Percentiles rank a stretch among this genome's conserved stretches.
These are phyloP conservation scores for Amaurobius ferox DNA, from an alignment of 2,888 invertebrate species.

Conservation along the genomic window DNA sequence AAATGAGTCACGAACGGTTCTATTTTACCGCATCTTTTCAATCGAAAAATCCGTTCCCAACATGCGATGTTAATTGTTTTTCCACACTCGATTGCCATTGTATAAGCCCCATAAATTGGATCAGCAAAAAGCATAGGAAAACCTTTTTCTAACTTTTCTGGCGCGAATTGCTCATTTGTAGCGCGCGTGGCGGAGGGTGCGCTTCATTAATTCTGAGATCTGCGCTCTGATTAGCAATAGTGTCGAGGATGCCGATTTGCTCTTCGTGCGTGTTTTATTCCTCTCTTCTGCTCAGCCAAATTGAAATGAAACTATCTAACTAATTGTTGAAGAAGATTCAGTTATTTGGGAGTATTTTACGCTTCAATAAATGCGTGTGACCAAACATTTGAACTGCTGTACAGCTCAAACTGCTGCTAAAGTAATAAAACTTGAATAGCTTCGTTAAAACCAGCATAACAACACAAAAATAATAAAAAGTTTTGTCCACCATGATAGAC, in stretches of 20 bases:
- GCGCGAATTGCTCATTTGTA: neutral
- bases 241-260: conserved; percentile 56
- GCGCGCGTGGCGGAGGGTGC: neutral
- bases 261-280: neutral
- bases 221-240: conserved; percentile 54
- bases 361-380: too few species aligned
- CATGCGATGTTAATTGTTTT: too few species aligned
- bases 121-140: too few species aligned
- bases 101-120: too few species aligned
- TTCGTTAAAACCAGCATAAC: too few species aligned
- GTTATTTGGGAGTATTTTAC: neutral
- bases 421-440: too few species aligned
- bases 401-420: neutral
- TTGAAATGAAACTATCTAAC: conserved; percentile 4
- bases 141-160: neutral
- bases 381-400: conserved; percentile 12
- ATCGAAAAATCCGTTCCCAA: too few species aligned
- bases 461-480: too few species aligned
- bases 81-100: too few species aligned
- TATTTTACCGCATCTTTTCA: too few species aligned
- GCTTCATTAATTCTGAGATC: conserved; percentile 34
- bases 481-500: too few species aligned
- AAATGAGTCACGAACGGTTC: too few species aligned
- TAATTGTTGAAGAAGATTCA: neutral
- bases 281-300: neutral